These are phyloP conservation scores for Chloroclystis v-ata DNA, from an alignment of 2,888 invertebrate genomes.

Conservation along the genomic window DNA sequence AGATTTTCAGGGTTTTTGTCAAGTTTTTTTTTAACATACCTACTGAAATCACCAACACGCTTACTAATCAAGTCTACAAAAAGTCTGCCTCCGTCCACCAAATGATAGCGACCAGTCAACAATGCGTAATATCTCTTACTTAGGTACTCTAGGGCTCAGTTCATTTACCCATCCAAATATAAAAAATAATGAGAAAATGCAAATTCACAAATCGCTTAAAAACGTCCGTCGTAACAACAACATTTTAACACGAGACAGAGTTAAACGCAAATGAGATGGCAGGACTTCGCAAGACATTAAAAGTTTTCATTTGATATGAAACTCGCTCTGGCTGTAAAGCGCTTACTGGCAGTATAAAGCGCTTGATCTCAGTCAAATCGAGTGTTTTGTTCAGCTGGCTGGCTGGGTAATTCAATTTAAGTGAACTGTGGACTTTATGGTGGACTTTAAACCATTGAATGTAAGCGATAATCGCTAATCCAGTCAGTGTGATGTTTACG, in stretches of 20 bases:
- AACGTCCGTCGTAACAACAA: neutral
- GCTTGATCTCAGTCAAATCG: slow-evolving; percentile 50
- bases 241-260: slow-evolving; percentile 2
- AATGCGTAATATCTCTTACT: too few species aligned
- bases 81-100: too few species aligned
- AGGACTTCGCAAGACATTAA: slow-evolving; percentile 7
- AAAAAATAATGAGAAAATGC: too few species aligned
- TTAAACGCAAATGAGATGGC: slow-evolving; percentile 1
- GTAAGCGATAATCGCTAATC: slow-evolving; percentile 10
- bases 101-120: too few species aligned
- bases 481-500: neutral
- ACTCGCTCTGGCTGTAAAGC: slow-evolving; percentile 34
- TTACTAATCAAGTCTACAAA: too few species aligned
- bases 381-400: slow-evolving; percentile 51
- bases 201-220: neutral
- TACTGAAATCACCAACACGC: too few species aligned
- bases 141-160: too few species aligned
- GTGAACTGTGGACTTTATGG: slow-evolving; percentile 4
- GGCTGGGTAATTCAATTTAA: slow-evolving; percentile 40
- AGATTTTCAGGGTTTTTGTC: too few species aligned
- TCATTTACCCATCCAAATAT: too few species aligned
- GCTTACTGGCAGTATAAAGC: slow-evolving; percentile 27
- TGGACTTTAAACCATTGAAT: slow-evolving; percentile 3
- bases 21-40: too few species aligned
- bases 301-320: slow-evolving; percentile 16